Conservation (phyloP, 92 coral and sea anemone genomes). For the Porites divaricata region DNA sequence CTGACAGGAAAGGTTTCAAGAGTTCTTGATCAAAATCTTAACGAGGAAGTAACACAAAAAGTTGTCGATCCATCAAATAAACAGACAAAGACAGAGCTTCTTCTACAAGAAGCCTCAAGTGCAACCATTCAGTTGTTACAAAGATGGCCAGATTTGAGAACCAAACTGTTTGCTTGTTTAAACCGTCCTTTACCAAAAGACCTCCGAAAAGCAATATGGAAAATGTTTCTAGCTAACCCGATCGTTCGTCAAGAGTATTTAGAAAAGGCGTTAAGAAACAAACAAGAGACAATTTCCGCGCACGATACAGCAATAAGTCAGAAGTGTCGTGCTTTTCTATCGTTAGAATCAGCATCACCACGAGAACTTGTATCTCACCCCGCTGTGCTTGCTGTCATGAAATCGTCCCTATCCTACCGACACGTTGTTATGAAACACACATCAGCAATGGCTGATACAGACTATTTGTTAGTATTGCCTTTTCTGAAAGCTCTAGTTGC, state of each 20-base stretch:
- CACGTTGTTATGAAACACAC: constrained; percentile 38
- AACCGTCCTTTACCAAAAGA: constrained; percentile 78
- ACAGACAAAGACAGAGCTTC: constrained; percentile 72
- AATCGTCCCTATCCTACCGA: constrained; percentile 46
- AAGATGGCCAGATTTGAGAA: constrained; percentile 83
- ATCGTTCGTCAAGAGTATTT: constrained; percentile 52
- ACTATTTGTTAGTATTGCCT: constrained; percentile 74
- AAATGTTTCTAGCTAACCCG: constrained; percentile 70
- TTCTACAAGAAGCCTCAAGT: constrained; percentile 63
- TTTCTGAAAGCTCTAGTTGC: constrained; percentile 65
- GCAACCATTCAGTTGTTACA: constrained; percentile 68
- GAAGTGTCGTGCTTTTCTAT: constrained; percentile 76
- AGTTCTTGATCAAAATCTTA: constrained; percentile 74
- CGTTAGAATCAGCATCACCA: constrained; percentile 52
- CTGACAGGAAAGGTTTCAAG: constrained; percentile 68
- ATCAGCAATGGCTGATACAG: constrained; percentile 79
- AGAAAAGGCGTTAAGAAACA: constrained; percentile 22
- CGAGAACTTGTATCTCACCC: constrained; percentile 41
- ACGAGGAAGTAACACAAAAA: constrained; percentile 63
- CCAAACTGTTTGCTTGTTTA: constrained; percentile 68
- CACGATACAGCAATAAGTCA: constrained; percentile 67
- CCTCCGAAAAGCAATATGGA: constrained; percentile 77
- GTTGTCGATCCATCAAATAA: constrained; percentile 65
- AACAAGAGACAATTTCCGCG: constrained; percentile 15
- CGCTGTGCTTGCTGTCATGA: constrained; percentile 49